Evolutionary conservation across 2,797 vertebrate genomes (phyloP).

Genomic region (Parotocinclus haroldoi): DNA sequence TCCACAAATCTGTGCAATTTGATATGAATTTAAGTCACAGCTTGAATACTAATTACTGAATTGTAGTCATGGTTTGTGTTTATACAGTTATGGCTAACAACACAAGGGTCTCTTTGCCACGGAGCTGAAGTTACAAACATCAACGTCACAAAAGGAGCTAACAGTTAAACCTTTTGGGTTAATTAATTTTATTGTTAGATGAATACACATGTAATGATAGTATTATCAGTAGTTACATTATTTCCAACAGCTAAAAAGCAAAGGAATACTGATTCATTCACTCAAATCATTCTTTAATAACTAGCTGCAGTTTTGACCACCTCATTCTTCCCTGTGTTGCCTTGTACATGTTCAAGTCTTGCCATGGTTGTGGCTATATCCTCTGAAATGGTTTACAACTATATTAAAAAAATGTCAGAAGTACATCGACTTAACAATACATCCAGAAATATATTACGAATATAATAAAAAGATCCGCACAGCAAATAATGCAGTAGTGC

Average conservation of each 20-base stretch:
- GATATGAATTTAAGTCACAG: conserved; percentile 72
- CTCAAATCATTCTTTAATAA: conserved; percentile 23
- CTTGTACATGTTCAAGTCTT: neutral
- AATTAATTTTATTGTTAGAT: conserved; percentile 61
- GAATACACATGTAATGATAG: conserved; percentile 60
- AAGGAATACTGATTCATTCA: conserved; percentile 8
- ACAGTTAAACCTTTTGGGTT: conserved; percentile 62
- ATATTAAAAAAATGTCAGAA: neutral
- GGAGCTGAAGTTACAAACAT: conserved; percentile 70
- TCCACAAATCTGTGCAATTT: conserved; percentile 77
- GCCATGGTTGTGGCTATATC: neutral
- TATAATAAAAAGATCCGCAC: neutral
- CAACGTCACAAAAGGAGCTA: conserved; percentile 69
- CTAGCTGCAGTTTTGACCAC: conserved; percentile 6
- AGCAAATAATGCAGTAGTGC: neutral
- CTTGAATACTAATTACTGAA: conserved; percentile 67
- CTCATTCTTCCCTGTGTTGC: conserved; percentile 1
- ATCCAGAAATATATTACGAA: neutral
- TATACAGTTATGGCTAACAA: conserved; percentile 70
- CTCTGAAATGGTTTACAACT: neutral
- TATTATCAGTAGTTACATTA: conserved; percentile 53
- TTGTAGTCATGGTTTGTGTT: conserved; percentile 63
- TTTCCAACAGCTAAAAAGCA: conserved; percentile 32
- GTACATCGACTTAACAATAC: too few relatives aligned
- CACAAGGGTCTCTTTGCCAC: conserved; percentile 61